Evolutionary conservation across 2,113 vertebrate species (phyloP).

Genomic region (Nicator chloris): DNA sequence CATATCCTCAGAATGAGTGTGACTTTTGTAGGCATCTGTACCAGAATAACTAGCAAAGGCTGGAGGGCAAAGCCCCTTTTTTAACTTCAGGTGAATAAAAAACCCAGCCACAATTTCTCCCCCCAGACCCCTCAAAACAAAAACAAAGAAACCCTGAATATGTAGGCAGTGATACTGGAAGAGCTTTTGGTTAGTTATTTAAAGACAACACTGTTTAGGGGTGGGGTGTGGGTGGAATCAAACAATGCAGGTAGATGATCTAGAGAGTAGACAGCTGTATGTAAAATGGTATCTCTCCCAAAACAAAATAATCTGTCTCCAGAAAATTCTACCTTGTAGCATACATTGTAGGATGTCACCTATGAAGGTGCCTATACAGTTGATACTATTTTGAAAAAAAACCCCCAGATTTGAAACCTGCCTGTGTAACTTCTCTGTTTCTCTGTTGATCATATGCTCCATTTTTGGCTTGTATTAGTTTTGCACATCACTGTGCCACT

Average conservation of each 20-base stretch:
- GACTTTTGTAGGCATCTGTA: neutral
- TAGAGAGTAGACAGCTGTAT: neutral
- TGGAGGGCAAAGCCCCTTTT: neutral
- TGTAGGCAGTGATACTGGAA: neutral
- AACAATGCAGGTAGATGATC: neutral
- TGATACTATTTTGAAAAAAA: neutral
- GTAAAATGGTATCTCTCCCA: neutral
- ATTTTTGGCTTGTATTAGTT: neutral
- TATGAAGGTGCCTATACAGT: neutral
- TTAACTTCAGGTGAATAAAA: neutral
- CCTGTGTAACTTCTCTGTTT: neutral
- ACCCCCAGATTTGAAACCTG: rapidly evolving
- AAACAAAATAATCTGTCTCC: neutral
- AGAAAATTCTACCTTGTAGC: neutral
- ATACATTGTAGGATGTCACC: neutral
- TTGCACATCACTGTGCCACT: neutral
- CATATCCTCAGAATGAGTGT: neutral
- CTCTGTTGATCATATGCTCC: neutral
- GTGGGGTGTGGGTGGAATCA: neutral
- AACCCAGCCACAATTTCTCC: neutral
- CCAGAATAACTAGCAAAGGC: neutral
- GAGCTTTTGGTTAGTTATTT: neutral
- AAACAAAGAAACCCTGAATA: neutral
- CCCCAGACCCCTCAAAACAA: rapidly evolving
- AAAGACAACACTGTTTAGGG: neutral